Base-by-base conservation (phyloP, 2,888 invertebrate genomes). In the Lasioglossum leucozonium region DNA sequence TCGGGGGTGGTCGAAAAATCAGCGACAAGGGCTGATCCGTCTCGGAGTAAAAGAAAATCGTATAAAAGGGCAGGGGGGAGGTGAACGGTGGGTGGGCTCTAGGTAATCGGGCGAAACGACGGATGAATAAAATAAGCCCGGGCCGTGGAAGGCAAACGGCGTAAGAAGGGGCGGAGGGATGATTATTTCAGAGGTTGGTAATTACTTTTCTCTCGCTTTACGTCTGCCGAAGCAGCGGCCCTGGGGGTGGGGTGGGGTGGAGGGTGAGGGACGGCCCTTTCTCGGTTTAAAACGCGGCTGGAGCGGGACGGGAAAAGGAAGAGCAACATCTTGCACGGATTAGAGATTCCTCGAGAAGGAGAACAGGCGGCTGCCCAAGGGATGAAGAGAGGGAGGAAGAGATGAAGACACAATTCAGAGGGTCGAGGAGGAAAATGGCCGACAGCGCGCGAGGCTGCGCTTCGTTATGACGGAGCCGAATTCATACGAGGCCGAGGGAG, bases 321-420 rank as follows among this genome's bases (percentile, higher is more conserved):
- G 82, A 89, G 92, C 91, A 93, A 94, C 93, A 93, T 94, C 94
- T 94, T 94, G 93, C 93, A 91, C 89, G 92, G 93, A 94, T 94
- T 93, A 93, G 92, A 92, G 90, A 93, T 91, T 88, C 86, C 84
- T 84, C 67, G 72, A 44, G 82, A 51, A 79, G 87, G 79, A 81
- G 71, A 58, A 26, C 81, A 78, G 73, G 71, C 73, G 73, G 71
- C 73, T 77, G 82, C 81, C 86, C 58, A 16, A 13, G 13, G 26
- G n/a, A 13, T 0, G 58, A 26, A 26, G 2, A 0, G 1, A 13
- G n/a, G 79, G 67, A 84, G 82, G 73, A n/a, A 47, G 81, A 72
- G 85, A 90, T 84, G 88, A 87, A 84, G 85, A 87, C 79, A 44
- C 73, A 73, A 82, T 84, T 86, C 67, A 67, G 73, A 72, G 77